Base-by-base conservation (phyloP, 2,113 vertebrate species). In the Formicarius rufipectus region DNA sequence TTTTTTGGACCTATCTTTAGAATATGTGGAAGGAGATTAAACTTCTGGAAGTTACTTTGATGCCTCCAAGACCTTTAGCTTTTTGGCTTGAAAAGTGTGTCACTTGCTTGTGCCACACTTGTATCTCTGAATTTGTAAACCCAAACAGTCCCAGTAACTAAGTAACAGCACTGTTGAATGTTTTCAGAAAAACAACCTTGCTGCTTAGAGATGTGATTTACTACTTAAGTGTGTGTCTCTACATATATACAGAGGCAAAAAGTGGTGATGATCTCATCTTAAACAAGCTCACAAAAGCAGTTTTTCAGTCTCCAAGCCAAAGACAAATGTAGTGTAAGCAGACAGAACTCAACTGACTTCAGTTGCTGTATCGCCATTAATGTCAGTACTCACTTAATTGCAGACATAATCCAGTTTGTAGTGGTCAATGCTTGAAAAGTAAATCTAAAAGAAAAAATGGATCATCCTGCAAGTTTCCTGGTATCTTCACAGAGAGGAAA, bases 151-250 rank as follows among this genome's bases (percentile, higher is more conserved):
- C 72, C 50, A 55, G 85, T 94, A 82, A 94, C 96, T 81, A 97
- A 95, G 93, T 72, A 94, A 95, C 87, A 81, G 74, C 72, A 79
- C 75, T 85, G 84, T 73, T 89, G 79, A 94, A 82, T 96, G 92
- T 97, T 96, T 97, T 95, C 83, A 88, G 80, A 69, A 90, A 95
- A 96, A 92, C 87, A 96, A 42, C 30, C 58, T 87, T 62, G 84
- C 77, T 95, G 93, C 93, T 94, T 96, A 56, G 93, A 95, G 89
- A 94, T 93, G 71, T 95, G 96, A 94, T 93, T 96, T 96, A 96
- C 91, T 84, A 28, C 67, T 89, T 50, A 25, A 90, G 45, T 86
- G 84, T 79, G 50, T 56, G 60, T 91, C 69, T 79, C 49, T 79
- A 67, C 67, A 28, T 91, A 88, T 16, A 93, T 84, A 90, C 75